These are phyloP conservation scores for Saguinus oedipus DNA, from an alignment of 2,797 vertebrate genomes.

Conservation along the genomic window DNA sequence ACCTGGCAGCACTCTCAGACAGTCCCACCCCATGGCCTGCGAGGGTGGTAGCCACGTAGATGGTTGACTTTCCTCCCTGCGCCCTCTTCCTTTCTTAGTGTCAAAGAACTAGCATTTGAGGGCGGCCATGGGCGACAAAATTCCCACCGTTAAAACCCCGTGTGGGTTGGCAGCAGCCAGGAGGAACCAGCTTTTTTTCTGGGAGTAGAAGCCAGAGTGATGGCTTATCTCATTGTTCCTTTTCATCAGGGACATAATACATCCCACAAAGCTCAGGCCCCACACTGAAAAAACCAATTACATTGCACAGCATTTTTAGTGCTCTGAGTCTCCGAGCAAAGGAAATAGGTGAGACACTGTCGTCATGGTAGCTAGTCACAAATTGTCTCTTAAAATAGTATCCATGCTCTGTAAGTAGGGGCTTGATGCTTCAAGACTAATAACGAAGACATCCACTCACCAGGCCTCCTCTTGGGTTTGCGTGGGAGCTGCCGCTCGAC, in stretches of 20 bases:
- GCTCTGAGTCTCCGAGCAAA: conserved; percentile 26
- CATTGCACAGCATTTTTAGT: conserved; percentile 26
- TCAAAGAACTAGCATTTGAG: neutral
- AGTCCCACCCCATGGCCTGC: no score
- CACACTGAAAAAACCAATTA: conserved; percentile 63
- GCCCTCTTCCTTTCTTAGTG: neutral
- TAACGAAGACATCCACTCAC: neutral
- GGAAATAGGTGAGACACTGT: conserved; percentile 59
- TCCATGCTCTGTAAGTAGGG: neutral
- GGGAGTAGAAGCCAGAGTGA: neutral
- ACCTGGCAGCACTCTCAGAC: neutral
- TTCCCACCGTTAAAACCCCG: neutral
- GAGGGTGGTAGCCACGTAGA: rapidly evolving
- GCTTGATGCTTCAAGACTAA: neutral
- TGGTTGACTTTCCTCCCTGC: neutral
- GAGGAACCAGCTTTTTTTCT: neutral
- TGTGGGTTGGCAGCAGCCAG: neutral
- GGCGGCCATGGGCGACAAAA: neutral
- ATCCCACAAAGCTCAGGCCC: conserved; percentile 40
- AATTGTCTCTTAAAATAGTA: conserved; percentile 68
- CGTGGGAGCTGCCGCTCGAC: rapidly evolving
- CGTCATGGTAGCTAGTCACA: conserved; percentile 59
- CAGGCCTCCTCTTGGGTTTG: rapidly evolving
- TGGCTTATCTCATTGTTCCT: conserved; percentile 16
- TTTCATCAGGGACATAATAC: conserved; percentile 44